A percentile compares a stretch with the other conserved stretches of the same genome.
Conservation (phyloP, 2,113 vertebrate genomes). For the Propithecus coquereli region DNA sequence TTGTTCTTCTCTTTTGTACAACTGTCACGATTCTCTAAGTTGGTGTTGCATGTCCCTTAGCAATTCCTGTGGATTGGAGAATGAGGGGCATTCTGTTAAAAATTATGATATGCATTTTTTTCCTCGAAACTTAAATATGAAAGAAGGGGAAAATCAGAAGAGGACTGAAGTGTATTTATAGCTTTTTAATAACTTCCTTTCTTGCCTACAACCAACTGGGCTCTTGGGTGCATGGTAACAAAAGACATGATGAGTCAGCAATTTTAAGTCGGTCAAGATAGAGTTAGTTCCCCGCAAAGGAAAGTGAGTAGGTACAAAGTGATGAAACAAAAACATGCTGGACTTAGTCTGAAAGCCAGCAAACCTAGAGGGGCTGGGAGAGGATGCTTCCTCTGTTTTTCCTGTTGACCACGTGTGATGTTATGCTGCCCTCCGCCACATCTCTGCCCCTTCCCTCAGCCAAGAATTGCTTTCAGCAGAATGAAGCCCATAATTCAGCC, state of each 20-base stretch:
- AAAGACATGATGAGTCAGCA: background rate
- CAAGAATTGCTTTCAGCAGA: background rate
- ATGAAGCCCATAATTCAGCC: background rate
- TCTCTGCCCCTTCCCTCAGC: accelerated
- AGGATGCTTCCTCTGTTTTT: accelerated
- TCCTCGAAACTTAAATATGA: background rate
- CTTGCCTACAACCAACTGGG: background rate
- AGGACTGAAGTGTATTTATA: background rate
- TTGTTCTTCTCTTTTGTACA: background rate
- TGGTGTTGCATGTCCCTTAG: background rate
- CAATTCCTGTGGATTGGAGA: background rate
- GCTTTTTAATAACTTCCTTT: background rate
- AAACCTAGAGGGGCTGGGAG: accelerated
- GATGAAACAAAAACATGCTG: accelerated
- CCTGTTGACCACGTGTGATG: accelerated
- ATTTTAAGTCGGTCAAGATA: background rate
- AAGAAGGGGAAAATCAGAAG: background rate
- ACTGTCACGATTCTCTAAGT: background rate
- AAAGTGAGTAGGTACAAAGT: background rate
- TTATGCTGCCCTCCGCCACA: accelerated
- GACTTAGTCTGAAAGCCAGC: background rate
- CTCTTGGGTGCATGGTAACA: background rate
- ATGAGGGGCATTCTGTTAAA: background rate
- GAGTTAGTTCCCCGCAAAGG: background rate
- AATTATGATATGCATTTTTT: background rate